phyloP scores from a whole-genome alignment of 2,888 invertebrate species.

The Cenopis cana region DNA sequence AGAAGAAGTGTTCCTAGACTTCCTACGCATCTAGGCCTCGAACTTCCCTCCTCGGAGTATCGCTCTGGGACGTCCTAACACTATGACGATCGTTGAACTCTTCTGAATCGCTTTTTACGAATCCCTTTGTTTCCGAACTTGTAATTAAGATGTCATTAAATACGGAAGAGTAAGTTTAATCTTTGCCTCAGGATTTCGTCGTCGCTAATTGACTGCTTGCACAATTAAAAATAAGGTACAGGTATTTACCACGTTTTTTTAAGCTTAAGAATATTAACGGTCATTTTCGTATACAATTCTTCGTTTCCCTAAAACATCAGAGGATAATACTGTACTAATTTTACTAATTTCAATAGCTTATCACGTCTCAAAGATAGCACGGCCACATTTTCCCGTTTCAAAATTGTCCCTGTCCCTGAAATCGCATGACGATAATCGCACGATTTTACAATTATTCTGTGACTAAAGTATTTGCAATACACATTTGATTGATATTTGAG shows the following conservation, averaged over 20 bases:
- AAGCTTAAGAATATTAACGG: too few relatives aligned
- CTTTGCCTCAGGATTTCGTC: neutral
- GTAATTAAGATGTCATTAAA: slow-evolving; percentile 20
- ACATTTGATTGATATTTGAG: slow-evolving; percentile 37
- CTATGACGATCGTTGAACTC: slow-evolving; percentile 31
- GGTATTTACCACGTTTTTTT: too few relatives aligned
- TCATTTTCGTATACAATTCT: too few relatives aligned
- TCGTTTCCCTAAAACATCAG: too few relatives aligned
- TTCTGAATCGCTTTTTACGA: slow-evolving; percentile 1
- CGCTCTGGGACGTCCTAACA: slow-evolving; percentile 30
- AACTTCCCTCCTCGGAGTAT: slow-evolving; percentile 7
- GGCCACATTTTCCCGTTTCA: too few relatives aligned
- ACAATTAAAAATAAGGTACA: neutral
- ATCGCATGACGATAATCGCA: too few relatives aligned
- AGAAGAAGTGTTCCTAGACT: too few relatives aligned
- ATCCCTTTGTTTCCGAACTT: slow-evolving; percentile 10
- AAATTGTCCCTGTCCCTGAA: too few relatives aligned
- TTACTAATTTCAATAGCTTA: too few relatives aligned
- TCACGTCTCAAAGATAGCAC: too few relatives aligned
- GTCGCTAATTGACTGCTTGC: neutral
- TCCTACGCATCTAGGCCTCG: neutral
- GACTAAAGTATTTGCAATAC: neutral
- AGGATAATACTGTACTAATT: too few relatives aligned
- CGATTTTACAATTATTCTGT: neutral
- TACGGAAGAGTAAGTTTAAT: neutral